phyloP scores from a whole-genome alignment of 2,888 invertebrate species.

The Aphidoletes aphidimyza region DNA sequence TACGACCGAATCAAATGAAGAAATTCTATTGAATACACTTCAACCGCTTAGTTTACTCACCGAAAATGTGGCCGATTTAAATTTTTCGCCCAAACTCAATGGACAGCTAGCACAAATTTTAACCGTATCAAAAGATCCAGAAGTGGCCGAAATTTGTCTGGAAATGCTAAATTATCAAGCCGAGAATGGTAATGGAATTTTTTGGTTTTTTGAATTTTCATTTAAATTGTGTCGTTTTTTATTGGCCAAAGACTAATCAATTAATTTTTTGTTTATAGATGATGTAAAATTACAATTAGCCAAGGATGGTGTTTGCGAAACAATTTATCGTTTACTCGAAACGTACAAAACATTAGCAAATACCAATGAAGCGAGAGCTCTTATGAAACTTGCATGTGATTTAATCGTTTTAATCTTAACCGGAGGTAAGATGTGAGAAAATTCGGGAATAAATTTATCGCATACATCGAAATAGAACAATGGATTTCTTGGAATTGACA shows the following conservation, averaged over 20 bases:
- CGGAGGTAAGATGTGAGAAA: no score
- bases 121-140: conserved; percentile 73
- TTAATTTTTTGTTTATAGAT: conserved; percentile 68
- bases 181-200: conserved; percentile 81
- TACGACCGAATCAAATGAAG: conserved; percentile 68
- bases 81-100: conserved; percentile 70
- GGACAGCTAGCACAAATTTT: conserved; percentile 72
- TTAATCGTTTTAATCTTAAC: conserved; percentile 85
- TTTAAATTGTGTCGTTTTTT: conserved; percentile 23
- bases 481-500: no score
- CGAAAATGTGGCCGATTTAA: conserved; percentile 72
- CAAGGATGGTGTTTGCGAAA: conserved; percentile 78
- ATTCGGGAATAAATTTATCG: no score
- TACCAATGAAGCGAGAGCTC: conserved; percentile 73
- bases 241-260: conserved; percentile 13
- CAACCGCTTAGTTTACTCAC: conserved; percentile 72
- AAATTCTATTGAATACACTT: conserved; percentile 69
- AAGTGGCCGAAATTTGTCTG: conserved; percentile 80
- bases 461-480: no score
- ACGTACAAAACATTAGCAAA: conserved; percentile 73
- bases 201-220: conserved; percentile 57
- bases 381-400: conserved; percentile 87
- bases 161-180: conserved; percentile 81
- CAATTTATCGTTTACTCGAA: conserved; percentile 79
- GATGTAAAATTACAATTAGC: conserved; percentile 81